These are phyloP conservation scores for Etia nguti DNA, from an alignment of 2,113 vertebrate species.

Conservation along the genomic window DNA sequence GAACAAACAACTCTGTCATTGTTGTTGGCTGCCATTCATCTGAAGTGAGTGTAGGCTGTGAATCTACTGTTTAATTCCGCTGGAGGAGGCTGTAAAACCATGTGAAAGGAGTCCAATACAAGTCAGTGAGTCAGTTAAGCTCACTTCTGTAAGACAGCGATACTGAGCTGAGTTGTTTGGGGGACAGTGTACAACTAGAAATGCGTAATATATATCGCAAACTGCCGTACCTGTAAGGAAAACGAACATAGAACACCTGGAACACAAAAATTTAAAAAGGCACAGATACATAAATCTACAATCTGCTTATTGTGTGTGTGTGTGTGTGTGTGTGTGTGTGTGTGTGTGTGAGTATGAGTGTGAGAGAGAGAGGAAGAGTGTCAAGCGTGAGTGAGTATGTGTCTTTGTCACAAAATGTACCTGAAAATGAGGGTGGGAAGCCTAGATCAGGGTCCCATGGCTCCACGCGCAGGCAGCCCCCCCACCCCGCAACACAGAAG, in stretches of 20 bases:
- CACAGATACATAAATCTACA: not conserved
- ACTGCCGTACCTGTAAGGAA: not conserved
- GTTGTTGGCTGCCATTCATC: no score
- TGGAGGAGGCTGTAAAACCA: no score
- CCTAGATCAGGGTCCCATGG: not conserved
- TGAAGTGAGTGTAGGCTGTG: no score
- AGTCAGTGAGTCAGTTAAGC: no score
- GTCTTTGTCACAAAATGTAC: not conserved
- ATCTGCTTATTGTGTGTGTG: not conserved
- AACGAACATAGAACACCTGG: rapidly evolving
- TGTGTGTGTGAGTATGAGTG: not conserved
- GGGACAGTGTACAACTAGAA: no score
- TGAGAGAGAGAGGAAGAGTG: not conserved
- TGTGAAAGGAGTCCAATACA: no score
- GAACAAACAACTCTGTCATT: no score
- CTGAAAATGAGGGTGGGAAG: not conserved
- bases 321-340: not conserved
- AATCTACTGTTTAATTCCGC: no score
- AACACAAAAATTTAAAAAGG: not conserved
- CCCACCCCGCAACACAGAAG: not conserved
- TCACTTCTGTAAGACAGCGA: no score
- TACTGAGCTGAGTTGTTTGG: no score
- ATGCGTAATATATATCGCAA: not conserved
- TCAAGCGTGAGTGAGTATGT: not conserved
- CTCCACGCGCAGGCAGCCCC: no score